Evolutionary conservation across 2,113 vertebrate genomes (phyloP), one percentile per base, ranked within the genome.

Genomic region (Caranx ignobilis): DNA sequence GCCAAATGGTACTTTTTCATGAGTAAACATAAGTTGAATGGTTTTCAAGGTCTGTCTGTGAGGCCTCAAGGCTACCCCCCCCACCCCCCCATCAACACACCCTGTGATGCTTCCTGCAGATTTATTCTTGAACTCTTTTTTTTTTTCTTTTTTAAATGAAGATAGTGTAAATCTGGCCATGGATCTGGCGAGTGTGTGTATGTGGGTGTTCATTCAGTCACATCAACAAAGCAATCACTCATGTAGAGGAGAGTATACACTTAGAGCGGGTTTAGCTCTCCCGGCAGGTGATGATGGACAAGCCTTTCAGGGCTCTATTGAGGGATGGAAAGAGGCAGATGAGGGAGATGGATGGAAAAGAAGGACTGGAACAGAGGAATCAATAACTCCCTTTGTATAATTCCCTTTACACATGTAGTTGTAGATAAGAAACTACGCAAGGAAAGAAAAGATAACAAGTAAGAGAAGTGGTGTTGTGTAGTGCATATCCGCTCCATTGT

Each of bases 151-250:
- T 65, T 35, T 79, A 71, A 69, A 77, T 76, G 77, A 88, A 88
- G 87, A 88, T 88, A 84, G 87, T 82, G 75, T 82, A 90, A 91
- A 91, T 90, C 89, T 86, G 78, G 37, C 56, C 12, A 73, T 18
- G 68, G 77, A 64, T 88, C 75, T 81, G 74, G 73, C 75, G 43
- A 57, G 11, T 63, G 69, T 67, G 71, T 81, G 73, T 67, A 69
- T 60, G 45, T 75, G 59, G 76, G 63, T 82, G 63, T 82, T 83
- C 35, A 77, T 89, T 72, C 73, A 84, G 83, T 87, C 87, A 89
- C 87, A 88, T 94, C 93, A 94, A 86, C 93, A 90, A 77, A 82
- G 91, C 89, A 93, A 93, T 93, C 92, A 91, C 81, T 94, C 92
- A 91, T 88, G 88, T 75, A 62, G 84, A 81, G 68, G 70, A 83